Evolutionary conservation across 2,113 vertebrate genomes (phyloP).

Genomic region (Leucopsar rothschildi): DNA sequence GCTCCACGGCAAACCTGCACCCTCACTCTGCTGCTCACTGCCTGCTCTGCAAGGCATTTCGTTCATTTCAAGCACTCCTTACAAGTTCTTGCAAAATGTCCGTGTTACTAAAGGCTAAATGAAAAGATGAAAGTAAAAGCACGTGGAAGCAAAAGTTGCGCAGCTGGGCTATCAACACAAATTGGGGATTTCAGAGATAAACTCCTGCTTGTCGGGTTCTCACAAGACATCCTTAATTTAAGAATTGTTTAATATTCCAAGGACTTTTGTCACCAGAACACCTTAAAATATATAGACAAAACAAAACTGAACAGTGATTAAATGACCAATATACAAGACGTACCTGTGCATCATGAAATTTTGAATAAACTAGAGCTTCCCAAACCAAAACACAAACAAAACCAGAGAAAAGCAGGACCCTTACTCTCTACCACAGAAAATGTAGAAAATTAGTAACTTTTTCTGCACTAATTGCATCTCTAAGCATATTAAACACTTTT

Average conservation of each 20-base stretch:
- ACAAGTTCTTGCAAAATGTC: background rate
- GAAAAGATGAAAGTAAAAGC: background rate
- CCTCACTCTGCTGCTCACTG: constrained; percentile 44
- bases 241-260: background rate
- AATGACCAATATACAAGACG: background rate
- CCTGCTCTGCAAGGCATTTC: constrained; percentile 50
- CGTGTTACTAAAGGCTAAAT: background rate
- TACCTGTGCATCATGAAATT: background rate
- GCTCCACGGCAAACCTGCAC: constrained; percentile 64
- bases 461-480: background rate
- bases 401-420: background rate
- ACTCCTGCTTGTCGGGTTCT: background rate
- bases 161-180: background rate
- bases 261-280: background rate
- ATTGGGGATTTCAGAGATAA: background rate
- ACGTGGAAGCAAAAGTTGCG: background rate
- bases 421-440: background rate
- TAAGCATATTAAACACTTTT: background rate
- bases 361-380: background rate
- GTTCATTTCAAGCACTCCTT: constrained; percentile 14
- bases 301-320: background rate
- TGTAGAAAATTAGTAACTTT: background rate
- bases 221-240: background rate
- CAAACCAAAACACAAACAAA: background rate
- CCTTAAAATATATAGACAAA: background rate